Conservation (phyloP, 2,113 vertebrate species). For the Tricholaema leucomelas region DNA sequence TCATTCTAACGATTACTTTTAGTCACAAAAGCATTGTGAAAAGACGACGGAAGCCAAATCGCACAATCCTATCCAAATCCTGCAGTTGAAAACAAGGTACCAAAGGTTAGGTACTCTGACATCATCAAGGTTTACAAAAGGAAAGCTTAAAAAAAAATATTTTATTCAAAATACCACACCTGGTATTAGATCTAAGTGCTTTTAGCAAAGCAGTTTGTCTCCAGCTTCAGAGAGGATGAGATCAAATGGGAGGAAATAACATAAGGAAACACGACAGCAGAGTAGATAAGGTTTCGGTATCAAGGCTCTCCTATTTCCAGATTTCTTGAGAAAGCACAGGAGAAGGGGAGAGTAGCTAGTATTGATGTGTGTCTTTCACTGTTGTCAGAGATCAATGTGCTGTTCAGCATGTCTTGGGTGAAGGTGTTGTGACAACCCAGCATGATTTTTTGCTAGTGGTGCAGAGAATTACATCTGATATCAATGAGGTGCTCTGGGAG, state of each 20-base stretch:
- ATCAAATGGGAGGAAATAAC: neutral
- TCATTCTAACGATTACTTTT: neutral
- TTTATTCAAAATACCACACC: neutral
- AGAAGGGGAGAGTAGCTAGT: neutral
- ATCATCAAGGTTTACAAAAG: neutral
- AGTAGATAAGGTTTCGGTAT: neutral
- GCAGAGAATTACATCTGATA: neutral
- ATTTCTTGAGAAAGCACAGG: neutral
- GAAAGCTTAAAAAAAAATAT: neutral
- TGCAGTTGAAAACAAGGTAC: neutral
- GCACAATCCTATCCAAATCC: neutral
- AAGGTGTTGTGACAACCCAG: neutral
- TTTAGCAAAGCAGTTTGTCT: neutral
- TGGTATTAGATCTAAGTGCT: neutral
- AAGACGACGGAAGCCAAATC: neutral
- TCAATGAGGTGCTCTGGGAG: neutral
- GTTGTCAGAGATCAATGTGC: neutral
- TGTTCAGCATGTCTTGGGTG: neutral
- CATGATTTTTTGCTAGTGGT: neutral
- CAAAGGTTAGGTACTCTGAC: neutral
- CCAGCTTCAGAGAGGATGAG: neutral
- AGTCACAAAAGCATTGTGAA: neutral
- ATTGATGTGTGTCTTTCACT: accelerated
- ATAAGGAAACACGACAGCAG: neutral
- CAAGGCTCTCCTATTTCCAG: neutral